Conservation (phyloP, 2,888 invertebrate genomes). For the Hypsopygia costalis region DNA sequence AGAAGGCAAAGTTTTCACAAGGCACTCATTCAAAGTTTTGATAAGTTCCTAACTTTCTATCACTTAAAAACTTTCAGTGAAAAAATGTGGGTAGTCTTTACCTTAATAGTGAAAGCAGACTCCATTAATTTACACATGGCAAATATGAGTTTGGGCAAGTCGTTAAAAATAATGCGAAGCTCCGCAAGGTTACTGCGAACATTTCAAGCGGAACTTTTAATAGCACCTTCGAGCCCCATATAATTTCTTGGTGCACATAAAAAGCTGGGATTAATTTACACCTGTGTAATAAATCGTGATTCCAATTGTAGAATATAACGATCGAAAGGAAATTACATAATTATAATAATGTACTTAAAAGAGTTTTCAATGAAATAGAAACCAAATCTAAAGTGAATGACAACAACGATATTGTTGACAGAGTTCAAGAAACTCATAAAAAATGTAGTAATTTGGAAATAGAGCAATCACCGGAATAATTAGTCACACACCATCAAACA, state of each 20-base stretch:
- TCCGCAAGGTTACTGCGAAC: conserved; percentile 16
- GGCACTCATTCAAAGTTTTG: not conserved
- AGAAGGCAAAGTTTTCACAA: not conserved
- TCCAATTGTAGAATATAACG: not conserved
- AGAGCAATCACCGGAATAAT: too few relatives aligned
- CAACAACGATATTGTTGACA: too few relatives aligned
- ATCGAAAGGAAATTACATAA: too few relatives aligned
- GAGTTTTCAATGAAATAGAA: too few relatives aligned
- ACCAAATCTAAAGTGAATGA: too few relatives aligned
- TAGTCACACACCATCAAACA: too few relatives aligned
- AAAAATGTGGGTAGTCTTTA: not conserved
- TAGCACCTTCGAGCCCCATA: conserved; percentile 12
- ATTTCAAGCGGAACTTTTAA: conserved; percentile 18
- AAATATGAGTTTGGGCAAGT: conserved; percentile 16
- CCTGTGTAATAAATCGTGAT: conserved; percentile 6
- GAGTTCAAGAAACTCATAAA: too few relatives aligned
- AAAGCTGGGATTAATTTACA: conserved; percentile 8
- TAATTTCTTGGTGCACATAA: conserved; percentile 8
- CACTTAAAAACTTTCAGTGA: not conserved
- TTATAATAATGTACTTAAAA: too few relatives aligned
- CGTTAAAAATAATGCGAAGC: conserved; percentile 20
- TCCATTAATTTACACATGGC: not conserved
- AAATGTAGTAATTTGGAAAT: too few relatives aligned
- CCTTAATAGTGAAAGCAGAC: not conserved
- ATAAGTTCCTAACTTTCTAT: not conserved